phyloP scores from a whole-genome alignment of 2,113 vertebrate species.

The Aythya baeri region DNA sequence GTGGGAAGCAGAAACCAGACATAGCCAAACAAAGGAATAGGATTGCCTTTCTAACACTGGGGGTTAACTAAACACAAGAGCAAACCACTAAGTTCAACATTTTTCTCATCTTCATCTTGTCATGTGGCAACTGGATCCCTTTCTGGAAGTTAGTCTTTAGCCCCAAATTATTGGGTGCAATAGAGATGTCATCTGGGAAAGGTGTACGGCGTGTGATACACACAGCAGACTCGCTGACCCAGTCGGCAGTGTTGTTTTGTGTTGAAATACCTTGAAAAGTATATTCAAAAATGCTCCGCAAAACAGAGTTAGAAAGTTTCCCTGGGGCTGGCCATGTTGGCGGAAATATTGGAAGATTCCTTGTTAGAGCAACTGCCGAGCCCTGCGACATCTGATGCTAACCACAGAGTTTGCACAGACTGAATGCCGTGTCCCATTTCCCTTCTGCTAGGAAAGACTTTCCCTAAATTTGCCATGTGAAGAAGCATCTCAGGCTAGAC shows the following conservation, averaged over 20 bases:
- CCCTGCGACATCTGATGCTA: neutral
- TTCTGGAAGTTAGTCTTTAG: neutral
- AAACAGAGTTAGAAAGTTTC: neutral
- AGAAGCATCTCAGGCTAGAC: neutral
- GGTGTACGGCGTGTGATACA: neutral
- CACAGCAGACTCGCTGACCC: neutral
- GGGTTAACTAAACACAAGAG: neutral
- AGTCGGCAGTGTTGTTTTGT: neutral
- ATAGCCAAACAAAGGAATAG: neutral
- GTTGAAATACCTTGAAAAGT: neutral
- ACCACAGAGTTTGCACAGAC: neutral
- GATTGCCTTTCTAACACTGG: neutral
- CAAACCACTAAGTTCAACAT: neutral
- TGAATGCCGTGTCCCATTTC: neutral
- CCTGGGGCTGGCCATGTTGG: neutral
- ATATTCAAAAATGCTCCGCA: neutral
- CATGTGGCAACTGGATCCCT: neutral
- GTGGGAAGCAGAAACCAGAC: neutral
- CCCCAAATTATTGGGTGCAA: neutral
- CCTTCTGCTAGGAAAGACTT: conserved; percentile 15
- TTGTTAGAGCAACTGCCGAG: neutral
- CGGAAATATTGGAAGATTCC: neutral
- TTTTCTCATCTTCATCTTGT: neutral
- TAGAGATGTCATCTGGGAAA: neutral
- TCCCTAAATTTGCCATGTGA: neutral